These are phyloP conservation scores for Nemurella pictetii DNA, from an alignment of 2,888 invertebrate species.

Conservation along the genomic window DNA sequence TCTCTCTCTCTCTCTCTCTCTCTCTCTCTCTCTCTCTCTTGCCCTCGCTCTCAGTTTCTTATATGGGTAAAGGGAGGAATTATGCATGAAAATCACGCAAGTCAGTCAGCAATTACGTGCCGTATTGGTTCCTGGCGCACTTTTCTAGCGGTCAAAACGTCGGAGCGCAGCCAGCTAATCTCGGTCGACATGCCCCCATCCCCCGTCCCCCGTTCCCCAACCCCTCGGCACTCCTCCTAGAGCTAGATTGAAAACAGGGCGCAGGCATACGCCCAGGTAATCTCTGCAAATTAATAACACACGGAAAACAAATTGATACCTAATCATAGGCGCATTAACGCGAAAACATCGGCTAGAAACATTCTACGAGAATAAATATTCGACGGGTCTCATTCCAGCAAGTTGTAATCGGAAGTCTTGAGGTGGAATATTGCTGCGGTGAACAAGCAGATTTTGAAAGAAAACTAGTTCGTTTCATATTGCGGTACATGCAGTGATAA, in stretches of 20 bases:
- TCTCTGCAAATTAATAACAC: constrained; percentile 13
- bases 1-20: background rate
- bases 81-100: background rate
- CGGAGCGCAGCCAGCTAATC: background rate
- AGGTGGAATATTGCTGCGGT: background rate
- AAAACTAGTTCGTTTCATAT: too few relatives aligned
- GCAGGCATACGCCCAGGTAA: background rate
- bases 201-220: background rate
- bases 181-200: background rate
- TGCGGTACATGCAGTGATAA: too few relatives aligned
- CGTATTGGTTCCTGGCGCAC: background rate
- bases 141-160: background rate
- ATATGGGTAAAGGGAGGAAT: background rate
- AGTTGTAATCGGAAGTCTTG: background rate
- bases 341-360: background rate
- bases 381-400: background rate
- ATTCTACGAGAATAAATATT: background rate
- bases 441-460: background rate
- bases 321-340: constrained; percentile 13
- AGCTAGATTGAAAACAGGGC: constrained; percentile 20
- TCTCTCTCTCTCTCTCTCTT: too few relatives aligned
- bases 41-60: background rate
- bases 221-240: background rate
- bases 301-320: constrained; percentile 5
- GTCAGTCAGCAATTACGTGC: background rate